Conservation (phyloP, 1,140 invertebrate genomes). For the Pseudachorutes palmiensis region DNA sequence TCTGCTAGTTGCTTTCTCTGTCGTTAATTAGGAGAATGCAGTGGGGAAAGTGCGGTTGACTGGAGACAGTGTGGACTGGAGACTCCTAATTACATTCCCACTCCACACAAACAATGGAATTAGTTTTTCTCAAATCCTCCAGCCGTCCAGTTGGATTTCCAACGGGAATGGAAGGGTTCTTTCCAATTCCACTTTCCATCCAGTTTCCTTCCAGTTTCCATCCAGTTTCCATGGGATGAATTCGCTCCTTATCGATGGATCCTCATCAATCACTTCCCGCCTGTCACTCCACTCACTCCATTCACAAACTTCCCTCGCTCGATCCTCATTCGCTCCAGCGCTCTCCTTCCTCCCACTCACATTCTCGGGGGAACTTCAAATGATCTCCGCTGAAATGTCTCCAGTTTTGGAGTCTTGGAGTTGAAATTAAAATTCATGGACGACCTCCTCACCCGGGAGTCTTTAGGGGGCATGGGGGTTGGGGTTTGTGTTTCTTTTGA, state of each 20-base stretch:
- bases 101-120: not conserved
- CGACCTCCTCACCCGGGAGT: not conserved
- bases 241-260: constrained; percentile 34
- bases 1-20: not conserved
- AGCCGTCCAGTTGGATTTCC: not conserved
- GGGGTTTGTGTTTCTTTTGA: not conserved
- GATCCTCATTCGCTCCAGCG: not conserved
- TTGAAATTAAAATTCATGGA: not conserved
- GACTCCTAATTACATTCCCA: not conserved
- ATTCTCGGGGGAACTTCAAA: not conserved
- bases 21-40: constrained; percentile 1
- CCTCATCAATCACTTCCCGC: constrained; percentile 35
- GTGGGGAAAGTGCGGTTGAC: not conserved
- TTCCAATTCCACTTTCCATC: not conserved
- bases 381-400: not conserved
- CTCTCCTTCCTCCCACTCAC: not conserved
- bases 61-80: not conserved
- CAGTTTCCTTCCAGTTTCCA: not conserved
- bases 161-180: not conserved
- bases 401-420: not conserved
- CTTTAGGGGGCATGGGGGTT: not conserved
- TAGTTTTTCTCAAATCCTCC: not conserved
- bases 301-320: not conserved
- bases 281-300: constrained; percentile 26
- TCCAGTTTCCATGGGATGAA: not conserved